phyloP scores from a whole-genome alignment of 2,797 vertebrate species.

The Delichon dasypus region DNA sequence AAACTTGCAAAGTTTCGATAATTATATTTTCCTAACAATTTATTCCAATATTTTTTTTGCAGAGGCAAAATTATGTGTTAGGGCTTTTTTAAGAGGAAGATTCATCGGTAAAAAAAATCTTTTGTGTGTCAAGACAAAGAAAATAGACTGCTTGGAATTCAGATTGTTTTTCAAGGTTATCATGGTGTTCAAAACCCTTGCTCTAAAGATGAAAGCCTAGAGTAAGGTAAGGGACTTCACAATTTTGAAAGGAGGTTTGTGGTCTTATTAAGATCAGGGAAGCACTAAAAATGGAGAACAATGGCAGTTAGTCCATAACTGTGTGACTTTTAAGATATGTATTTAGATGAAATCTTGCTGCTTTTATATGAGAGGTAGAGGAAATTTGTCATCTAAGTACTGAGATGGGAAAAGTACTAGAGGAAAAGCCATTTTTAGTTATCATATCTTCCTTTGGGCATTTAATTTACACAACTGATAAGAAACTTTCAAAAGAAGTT shows the following conservation, averaged over 20 bases:
- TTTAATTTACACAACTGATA: neutral
- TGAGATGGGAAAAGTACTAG: neutral
- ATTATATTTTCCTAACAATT: neutral
- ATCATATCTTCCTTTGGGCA: neutral
- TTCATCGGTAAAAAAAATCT: neutral
- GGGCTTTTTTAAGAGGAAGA: neutral
- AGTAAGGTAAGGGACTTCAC: neutral
- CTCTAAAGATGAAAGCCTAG: neutral
- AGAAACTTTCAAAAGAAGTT: neutral
- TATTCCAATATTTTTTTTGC: neutral
- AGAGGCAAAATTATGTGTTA: neutral
- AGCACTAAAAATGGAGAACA: neutral
- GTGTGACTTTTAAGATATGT: neutral
- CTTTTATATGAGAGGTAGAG: neutral
- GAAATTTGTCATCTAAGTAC: neutral
- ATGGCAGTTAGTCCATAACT: neutral
- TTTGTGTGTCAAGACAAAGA: neutral
- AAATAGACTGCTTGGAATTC: neutral
- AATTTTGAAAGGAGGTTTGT: neutral
- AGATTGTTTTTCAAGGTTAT: neutral
- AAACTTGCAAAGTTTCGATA: neutral
- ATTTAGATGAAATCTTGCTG: neutral
- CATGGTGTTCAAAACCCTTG: neutral
- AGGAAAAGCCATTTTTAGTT: neutral
- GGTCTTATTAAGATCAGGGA: neutral